Evolutionary conservation across 2,888 invertebrate genomes (phyloP).

Genomic region (Drosophila prolongata): DNA sequence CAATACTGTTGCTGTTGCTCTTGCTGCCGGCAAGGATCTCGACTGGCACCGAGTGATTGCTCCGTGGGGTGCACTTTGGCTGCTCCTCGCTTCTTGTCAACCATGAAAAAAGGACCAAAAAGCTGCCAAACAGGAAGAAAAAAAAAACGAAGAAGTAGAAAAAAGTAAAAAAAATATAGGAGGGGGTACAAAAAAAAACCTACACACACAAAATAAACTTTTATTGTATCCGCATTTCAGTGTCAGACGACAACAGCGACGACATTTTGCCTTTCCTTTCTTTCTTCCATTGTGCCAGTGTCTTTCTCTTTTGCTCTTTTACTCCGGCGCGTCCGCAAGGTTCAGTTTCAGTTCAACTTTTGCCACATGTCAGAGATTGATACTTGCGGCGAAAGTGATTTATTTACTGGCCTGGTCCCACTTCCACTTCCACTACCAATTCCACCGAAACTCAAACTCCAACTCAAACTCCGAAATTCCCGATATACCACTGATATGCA

Average conservation of each 20-base stretch:
- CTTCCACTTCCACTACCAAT: background rate
- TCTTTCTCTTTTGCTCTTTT: constrained; percentile 20
- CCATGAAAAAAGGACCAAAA: constrained; percentile 33
- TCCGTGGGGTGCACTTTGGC: constrained; percentile 76
- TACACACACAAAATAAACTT: constrained; percentile 58
- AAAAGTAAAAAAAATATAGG: background rate
- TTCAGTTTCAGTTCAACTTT: constrained; percentile 54
- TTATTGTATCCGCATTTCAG: constrained; percentile 79
- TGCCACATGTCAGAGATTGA: constrained; percentile 71
- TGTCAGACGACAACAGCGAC: constrained; percentile 59
- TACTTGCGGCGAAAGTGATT: constrained; percentile 78
- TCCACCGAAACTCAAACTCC: background rate
- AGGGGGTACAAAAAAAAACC: background rate
- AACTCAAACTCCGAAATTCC: background rate
- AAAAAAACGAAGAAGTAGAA: constrained; percentile 12
- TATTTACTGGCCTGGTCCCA: constrained; percentile 58
- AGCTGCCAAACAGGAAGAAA: constrained; percentile 17
- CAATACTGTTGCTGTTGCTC: constrained; percentile 63
- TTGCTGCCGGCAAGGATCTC: constrained; percentile 34
- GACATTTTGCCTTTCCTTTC: constrained; percentile 54
- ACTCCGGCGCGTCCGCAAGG: constrained; percentile 9
- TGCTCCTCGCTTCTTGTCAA: constrained; percentile 45
- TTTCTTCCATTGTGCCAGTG: constrained; percentile 20
- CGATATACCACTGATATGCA: constrained; percentile 35
- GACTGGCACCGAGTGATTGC: constrained; percentile 72